Evolutionary conservation across 2,113 vertebrate genomes (phyloP), one percentile per base, ranked within the genome.

Genomic region (Myotis yumanensis): DNA sequence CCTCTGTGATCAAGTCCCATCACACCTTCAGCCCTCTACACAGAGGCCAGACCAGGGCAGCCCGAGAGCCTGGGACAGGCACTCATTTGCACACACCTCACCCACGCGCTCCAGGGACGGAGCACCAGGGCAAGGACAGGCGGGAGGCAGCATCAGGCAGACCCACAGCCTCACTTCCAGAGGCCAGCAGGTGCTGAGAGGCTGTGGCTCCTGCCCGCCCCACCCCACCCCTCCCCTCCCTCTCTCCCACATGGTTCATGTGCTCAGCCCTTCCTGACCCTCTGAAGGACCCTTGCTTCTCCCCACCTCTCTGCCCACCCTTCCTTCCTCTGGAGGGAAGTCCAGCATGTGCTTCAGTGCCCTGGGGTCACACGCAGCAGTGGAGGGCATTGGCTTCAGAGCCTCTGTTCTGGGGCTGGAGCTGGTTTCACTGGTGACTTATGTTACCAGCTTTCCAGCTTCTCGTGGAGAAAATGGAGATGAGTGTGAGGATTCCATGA

Each of bases 41-140:
- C 14, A 7, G 40, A 40, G 11, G 20, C 25, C 35, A 14, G 73
- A 59, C 40, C 0, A 4, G 20, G 48, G 52, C 9, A 18, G 32
- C 32, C 52, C 37, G 30, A 4, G 4, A 32, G 23, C 66, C 64
- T 17, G 9, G 7, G 52, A 5, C 30, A 22, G 28, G 22, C 30
- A 8, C 16, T 20, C 25, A 11, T 59, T 14, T 28, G 40, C 54
- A 12, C 40, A 48, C 48, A n/a, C 18, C 25, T 72, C 11, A 8
- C 16, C 25, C 43, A 16, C 17, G 48, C 23, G 2, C 77, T 14
- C 1, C 1, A 0, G 6, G 17, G 64, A 20, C 2, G 17, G 71
- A 32, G 11, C 52, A 11, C 4, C 3, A 16, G 15, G 8, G 7
- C 18, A 22, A n/a, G 51, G 14, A 46, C 18, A 3, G 76, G 28